Percentiles rank a stretch among this genome's conserved stretches.
phyloP scores from a whole-genome alignment of 37 sponge, comb jelly and placozoan genomes.

The Eunapius fragilis region DNA sequence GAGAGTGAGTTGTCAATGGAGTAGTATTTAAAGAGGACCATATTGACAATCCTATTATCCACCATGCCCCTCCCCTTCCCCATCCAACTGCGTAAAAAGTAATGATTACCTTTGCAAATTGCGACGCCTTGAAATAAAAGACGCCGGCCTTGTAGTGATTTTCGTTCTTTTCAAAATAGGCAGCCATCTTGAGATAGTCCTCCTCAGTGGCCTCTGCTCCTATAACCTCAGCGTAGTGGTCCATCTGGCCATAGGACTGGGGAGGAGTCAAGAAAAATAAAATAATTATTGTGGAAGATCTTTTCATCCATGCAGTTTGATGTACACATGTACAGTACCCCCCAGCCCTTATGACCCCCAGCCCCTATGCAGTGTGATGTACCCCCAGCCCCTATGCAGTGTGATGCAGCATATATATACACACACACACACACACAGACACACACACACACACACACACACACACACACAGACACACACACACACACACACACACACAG shows the following conservation, averaged over 20 bases:
- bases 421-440: neutral
- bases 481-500: neutral
- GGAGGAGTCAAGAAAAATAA: neutral
- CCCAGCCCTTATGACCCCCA: too few relatives aligned
- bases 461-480: neutral
- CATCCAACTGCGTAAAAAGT: too few relatives aligned
- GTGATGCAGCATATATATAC: too few relatives aligned
- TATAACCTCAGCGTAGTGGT: slow-evolving; percentile 89
- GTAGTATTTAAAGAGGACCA: too few relatives aligned
- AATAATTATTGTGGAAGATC: too few relatives aligned
- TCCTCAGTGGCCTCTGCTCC: slow-evolving; percentile 79
- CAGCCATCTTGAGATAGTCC: slow-evolving; percentile 86
- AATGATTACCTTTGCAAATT: slow-evolving; percentile 65
- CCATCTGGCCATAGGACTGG: slow-evolving; percentile 79
- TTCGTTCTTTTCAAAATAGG: slow-evolving; percentile 63
- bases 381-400: too few relatives aligned
- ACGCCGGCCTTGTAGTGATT: slow-evolving; percentile 79
- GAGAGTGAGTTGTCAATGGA: too few relatives aligned
- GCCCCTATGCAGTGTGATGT: too few relatives aligned
- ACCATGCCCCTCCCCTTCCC: too few relatives aligned
- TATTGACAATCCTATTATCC: too few relatives aligned
- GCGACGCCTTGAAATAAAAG: slow-evolving; percentile 79
- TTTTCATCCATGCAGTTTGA: too few relatives aligned
- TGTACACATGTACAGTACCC: too few relatives aligned
- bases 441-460: neutral